Evolutionary conservation across 2,888 invertebrate genomes (phyloP), one percentile per base, ranked within the genome.

Genomic region (Sepiola atlantica): DNA sequence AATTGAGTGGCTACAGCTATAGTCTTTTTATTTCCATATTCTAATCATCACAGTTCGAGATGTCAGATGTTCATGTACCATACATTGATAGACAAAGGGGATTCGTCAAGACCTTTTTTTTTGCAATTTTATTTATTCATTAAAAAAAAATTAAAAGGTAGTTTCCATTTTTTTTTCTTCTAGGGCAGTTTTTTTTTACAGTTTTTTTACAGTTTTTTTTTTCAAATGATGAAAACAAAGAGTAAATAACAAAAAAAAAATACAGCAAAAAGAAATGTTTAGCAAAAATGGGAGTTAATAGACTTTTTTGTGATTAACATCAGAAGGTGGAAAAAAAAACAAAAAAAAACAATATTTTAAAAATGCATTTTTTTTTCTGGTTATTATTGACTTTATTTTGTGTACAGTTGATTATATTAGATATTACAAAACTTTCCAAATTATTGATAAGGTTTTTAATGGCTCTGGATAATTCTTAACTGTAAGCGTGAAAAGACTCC

Each of bases 1-100:
- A 77, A 77, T 77, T 77, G n/a, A 77, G 77, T 77, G 77, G 77
- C 77, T 77, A 77, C 77, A 77, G 77, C 77, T 77, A 77, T 77
- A 77, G 77, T 77, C 77, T 77, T 77, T 77, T 77, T 77, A 77
- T 77, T 77, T 77, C n/a, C 77, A 77, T 77, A n/a, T 77, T 77
- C 77, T 77, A 77, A 77, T n/a, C 77, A 14, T 77, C 77, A 77
- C 77, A 77, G 77, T 77, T 77, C 16, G 77, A 77, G 77, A 77
- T 77, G 77, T 77, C 77, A 77, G 77, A 77, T 77, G 77, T 77
- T 77, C n/a, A 77, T 77, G 77, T 77, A 77, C n/a, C 32, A 77
- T 77, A 77, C 77, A 77, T n/a, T 77, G 77, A 77, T 77, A 77
- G 77, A 77, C 77, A 77, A 77, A 77, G 77, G 77, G n/a, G 77